A percentile compares a stretch with the other conserved stretches of the same genome.
phyloP scores from a whole-genome alignment of 2,888 invertebrate species.

The Agrochola lychnidis region DNA sequence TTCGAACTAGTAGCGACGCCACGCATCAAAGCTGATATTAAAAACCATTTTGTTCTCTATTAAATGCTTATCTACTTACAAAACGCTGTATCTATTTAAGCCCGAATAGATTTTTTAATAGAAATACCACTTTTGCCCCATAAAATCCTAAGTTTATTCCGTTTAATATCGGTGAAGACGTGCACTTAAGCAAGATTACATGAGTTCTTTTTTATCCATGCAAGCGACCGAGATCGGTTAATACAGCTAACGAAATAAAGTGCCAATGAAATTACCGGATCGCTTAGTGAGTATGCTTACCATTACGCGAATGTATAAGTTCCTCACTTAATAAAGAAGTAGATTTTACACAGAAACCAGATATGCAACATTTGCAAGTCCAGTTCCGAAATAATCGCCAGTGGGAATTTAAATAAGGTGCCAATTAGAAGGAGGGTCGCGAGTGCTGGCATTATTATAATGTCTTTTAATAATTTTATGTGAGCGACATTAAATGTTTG shows the following conservation, averaged over 20 bases:
- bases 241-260: conserved; percentile 80
- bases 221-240: conserved; percentile 69
- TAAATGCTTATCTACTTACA: conserved; percentile 50
- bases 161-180: conserved; percentile 74
- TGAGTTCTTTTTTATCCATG: conserved; percentile 71
- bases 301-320: conserved; percentile 82
- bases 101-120: conserved; percentile 66
- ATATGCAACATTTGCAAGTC: conserved; percentile 79
- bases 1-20: conserved; percentile 42
- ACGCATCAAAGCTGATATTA: conserved; percentile 4
- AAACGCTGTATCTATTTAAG: conserved; percentile 47
- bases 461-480: conserved; percentile 82
- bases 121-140: conserved; percentile 74
- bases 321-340: conserved; percentile 86
- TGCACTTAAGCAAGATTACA: conserved; percentile 78
- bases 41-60: conserved; percentile 48
- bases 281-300: conserved; percentile 82
- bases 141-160: conserved; percentile 77
- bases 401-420: conserved; percentile 87
- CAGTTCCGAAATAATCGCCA: conserved; percentile 83
- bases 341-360: conserved; percentile 83
- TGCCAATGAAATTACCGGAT: conserved; percentile 80
- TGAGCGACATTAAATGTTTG: conserved; percentile 77
- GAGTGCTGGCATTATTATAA: conserved; percentile 78
- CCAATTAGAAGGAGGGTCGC: conserved; percentile 84